phyloP scores from a whole-genome alignment of 1,140 invertebrate species.

The Anoplolepis gracilipes region DNA sequence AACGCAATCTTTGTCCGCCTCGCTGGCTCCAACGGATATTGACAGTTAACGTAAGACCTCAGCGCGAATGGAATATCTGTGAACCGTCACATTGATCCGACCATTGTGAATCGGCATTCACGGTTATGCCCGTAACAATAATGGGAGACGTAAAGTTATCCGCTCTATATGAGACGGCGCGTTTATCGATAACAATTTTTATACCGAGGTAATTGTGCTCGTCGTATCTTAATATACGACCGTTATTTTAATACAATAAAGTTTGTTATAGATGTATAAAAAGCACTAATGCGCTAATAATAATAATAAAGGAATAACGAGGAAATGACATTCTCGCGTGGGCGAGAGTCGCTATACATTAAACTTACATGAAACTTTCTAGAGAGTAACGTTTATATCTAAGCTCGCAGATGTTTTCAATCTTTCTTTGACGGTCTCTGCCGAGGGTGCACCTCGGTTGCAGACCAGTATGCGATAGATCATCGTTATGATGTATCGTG shows the following conservation, averaged over 20 bases:
- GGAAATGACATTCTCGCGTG: slow-evolving; percentile 7
- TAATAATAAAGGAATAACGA: slow-evolving; percentile 16
- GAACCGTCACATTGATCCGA: slow-evolving; percentile 33
- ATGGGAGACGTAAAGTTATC: slow-evolving; percentile 11
- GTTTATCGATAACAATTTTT: slow-evolving; percentile 25
- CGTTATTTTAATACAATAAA: slow-evolving; percentile 1
- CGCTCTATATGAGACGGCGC: neutral
- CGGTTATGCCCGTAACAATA: slow-evolving; percentile 38
- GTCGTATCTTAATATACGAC: neutral
- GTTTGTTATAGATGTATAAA: neutral
- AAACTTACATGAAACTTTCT: neutral
- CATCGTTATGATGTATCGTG: slow-evolving; percentile 59
- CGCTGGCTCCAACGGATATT: slow-evolving; percentile 52
- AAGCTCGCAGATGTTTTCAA: slow-evolving; percentile 37
- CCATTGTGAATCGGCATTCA: slow-evolving; percentile 41
- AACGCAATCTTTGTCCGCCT: slow-evolving; percentile 52
- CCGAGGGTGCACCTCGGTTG: neutral
- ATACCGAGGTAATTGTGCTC: neutral
- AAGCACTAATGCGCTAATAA: slow-evolving; percentile 11
- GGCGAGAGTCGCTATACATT: neutral
- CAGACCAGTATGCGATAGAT: slow-evolving; percentile 57
- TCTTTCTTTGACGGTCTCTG: slow-evolving; percentile 30
- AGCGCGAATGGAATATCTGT: slow-evolving; percentile 17
- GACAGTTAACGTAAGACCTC: slow-evolving; percentile 48
- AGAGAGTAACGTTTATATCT: slow-evolving; percentile 16